Base-by-base conservation (phyloP, 2,888 invertebrate species). In the Prosapia bicincta region DNA sequence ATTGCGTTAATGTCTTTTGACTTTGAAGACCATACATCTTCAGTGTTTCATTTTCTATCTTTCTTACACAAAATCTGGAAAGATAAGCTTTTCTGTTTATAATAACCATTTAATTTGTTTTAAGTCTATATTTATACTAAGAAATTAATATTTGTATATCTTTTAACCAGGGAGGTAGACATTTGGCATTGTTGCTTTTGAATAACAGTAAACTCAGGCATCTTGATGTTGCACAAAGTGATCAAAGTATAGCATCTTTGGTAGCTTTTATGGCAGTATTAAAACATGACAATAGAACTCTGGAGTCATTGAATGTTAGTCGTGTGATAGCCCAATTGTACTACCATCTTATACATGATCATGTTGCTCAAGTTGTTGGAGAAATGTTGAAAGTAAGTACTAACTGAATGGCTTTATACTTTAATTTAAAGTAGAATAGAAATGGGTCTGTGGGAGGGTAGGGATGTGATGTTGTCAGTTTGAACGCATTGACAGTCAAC, bases 371-470 rank as follows among this genome's bases (percentile, higher is more conserved):
- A 20, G 24, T 69, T 28, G 6, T 74, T 15, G 69, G 69, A n/a
- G 69, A 74, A 43, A 74, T 54, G 38, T 28, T 74, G n/a, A 32
- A 13, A 28, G 74, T 74, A 65, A 74, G 25, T 43, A n/a, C n/a
- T n/a, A n/a, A n/a, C n/a, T n/a, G n/a, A n/a, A n/a, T n/a, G n/a
- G n/a, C n/a, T n/a, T n/a, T n/a, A n/a, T n/a, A n/a, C n/a, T n/a
- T n/a, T n/a, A n/a, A n/a, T n/a, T n/a, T n/a, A n/a, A n/a, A n/a
- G n/a, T n/a, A n/a, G n/a, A n/a, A n/a, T n/a, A n/a, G n/a, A n/a
- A n/a, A n/a, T n/a, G n/a, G n/a, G n/a, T n/a, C n/a, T n/a, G n/a
- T n/a, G n/a, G n/a, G n/a, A n/a, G n/a, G n/a, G n/a, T n/a, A n/a
- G n/a, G n/a, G n/a, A n/a, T n/a, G n/a, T n/a, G n/a, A n/a, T n/a